Conservation (phyloP, 2,113 vertebrate genomes). For the Hepsetus odoe region DNA sequence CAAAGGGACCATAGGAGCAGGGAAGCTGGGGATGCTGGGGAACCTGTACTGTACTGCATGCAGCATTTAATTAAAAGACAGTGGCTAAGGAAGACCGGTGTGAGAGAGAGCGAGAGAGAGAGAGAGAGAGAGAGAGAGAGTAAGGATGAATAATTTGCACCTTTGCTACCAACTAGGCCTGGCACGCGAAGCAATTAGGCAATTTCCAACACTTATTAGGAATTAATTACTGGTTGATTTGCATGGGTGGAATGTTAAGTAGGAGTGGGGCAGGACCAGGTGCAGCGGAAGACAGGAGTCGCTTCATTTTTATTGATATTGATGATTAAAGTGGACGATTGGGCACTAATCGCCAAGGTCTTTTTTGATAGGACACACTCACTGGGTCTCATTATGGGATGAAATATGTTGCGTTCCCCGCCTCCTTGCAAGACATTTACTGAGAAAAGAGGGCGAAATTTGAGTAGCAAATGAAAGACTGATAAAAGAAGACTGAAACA, state of each 20-base stretch:
- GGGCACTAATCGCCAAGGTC: slow-evolving; percentile 46
- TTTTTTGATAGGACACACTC: slow-evolving; percentile 35
- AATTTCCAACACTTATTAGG: slow-evolving; percentile 64
- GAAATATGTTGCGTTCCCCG: slow-evolving; percentile 31
- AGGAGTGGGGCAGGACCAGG: slow-evolving; percentile 42
- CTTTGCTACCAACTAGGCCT: slow-evolving; percentile 50
- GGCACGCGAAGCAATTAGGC: slow-evolving; percentile 63
- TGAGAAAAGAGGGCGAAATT: neutral
- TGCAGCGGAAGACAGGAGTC: slow-evolving; percentile 19
- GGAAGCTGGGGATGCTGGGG: slow-evolving; percentile 45
- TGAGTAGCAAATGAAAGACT: neutral
- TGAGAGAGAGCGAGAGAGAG: neutral
- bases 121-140: slow-evolving; percentile 28
- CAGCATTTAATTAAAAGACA: slow-evolving; percentile 63
- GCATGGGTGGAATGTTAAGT: slow-evolving; percentile 59
- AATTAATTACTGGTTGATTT: slow-evolving; percentile 70
- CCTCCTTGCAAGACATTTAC: neutral
- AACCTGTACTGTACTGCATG: slow-evolving; percentile 42
- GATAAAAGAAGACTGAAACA: neutral
- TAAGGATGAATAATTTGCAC: slow-evolving; percentile 61
- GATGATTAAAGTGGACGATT: slow-evolving; percentile 58
- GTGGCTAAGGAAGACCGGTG: slow-evolving; percentile 45
- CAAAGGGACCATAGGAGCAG: slow-evolving; percentile 41
- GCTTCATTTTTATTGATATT: slow-evolving; percentile 54
- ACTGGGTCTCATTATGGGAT: slow-evolving; percentile 36